Conservation (phyloP, 2,797 vertebrate genomes). For the Trachops cirrhosus region DNA sequence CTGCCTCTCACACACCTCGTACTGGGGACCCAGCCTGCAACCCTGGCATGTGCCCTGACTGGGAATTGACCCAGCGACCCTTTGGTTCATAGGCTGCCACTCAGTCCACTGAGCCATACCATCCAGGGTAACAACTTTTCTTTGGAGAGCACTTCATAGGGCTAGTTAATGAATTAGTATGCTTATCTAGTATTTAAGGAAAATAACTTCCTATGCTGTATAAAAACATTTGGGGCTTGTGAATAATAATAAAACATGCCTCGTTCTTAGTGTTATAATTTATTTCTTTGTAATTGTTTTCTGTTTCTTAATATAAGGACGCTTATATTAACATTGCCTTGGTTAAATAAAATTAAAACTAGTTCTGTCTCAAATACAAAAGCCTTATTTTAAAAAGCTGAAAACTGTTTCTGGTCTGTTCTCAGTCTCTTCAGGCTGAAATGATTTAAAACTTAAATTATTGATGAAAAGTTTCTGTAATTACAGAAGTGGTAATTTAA, state of each 20-base stretch:
- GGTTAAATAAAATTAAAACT: slow-evolving; percentile 33
- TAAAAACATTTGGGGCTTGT: slow-evolving; percentile 38
- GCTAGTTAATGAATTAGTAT: neutral
- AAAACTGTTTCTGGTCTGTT: neutral
- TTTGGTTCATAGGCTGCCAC: no score
- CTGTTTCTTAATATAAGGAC: slow-evolving; percentile 22
- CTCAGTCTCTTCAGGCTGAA: neutral
- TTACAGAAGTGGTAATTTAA: slow-evolving; percentile 30
- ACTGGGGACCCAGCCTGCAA: neutral
- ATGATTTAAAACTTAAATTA: slow-evolving; percentile 19
- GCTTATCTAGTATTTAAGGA: slow-evolving; percentile 33
- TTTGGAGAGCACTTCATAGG: neutral
- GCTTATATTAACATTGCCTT: neutral
- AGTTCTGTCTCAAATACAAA: slow-evolving; percentile 7
- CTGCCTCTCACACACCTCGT: no score
- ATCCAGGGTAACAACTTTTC: neutral
- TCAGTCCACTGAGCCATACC: neutral
- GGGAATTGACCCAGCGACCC: no score
- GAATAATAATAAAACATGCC: neutral
- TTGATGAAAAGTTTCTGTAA: slow-evolving; percentile 23
- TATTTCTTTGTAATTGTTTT: neutral
- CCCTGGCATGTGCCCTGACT: no score
- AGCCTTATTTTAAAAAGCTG: slow-evolving; percentile 3
- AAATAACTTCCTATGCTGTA: neutral
- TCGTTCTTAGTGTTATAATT: neutral